Base-by-base conservation (phyloP, 1,140 invertebrate species). In the Pemphigus obesinymphae region DNA sequence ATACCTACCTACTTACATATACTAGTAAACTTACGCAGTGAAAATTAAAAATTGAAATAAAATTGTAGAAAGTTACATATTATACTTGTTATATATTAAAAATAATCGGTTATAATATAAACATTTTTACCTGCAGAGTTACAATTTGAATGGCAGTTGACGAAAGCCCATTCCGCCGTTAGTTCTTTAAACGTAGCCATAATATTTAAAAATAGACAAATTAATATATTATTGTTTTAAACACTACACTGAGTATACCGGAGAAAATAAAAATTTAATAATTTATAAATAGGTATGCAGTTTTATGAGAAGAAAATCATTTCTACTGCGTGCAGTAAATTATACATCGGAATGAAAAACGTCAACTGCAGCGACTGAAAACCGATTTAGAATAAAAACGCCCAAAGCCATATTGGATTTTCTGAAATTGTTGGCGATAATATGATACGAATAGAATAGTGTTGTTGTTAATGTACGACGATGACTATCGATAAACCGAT, bases 181-280 rank as follows among this genome's bases (percentile, higher is more conserved):
- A 80, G 17, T 63, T 63, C 76, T 61, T 80, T 80, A 61, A 61
- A 80, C 53, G 55, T 80, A 2, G 55, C 55, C 55, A 63, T 80
- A 5, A n/a, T n/a, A n/a, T n/a, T n/a, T n/a, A n/a, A n/a, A n/a
- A n/a, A n/a, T n/a, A n/a, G n/a, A n/a, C n/a, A n/a, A n/a, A n/a
- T 63, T 3, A 34, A 40, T 43, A n/a, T 3, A 23, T 68, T n/a
- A 34, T 17, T 63, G 1, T n/a, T n/a, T n/a, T n/a, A n/a, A n/a
- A 63, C 17, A 63, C 11, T 31, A n/a, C n/a, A 63, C 66, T n/a
- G 11, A 40, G n/a, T n/a, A n/a, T n/a, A n/a, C n/a, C n/a, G n/a
- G 23, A 37, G 34, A n/a, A 66, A 3, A 10, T 40, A 66, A n/a
- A 40, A 15, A 43, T 7, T 0, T 0, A 2, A 6, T 6, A 13